Base-by-base conservation (phyloP, 1,140 invertebrate species). In the Ylistrum balloti region DNA sequence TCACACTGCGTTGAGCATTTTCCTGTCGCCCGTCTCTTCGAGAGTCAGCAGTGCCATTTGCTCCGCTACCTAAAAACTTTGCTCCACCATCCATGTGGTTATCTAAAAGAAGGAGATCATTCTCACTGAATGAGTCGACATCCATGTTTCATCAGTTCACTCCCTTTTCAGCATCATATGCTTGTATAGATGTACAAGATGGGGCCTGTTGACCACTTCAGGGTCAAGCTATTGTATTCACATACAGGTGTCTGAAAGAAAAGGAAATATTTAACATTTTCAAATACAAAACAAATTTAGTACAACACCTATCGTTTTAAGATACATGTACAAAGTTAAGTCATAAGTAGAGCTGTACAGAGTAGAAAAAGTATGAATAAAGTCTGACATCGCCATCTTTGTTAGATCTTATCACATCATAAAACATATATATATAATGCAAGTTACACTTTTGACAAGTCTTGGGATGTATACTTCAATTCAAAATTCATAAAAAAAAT, bases 81-180 rank as follows among this genome's bases (percentile, higher is more conserved):
- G 15, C 74, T 22, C 56, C 9, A 33, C 85, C 90, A 85, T 90
- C 35, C 20, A 33, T 48, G n/a, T 15, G 35, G 11, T 88, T 35
- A 22, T 91, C 91, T 91, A 88, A 87, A 91, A 91, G 89, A 56
- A 91, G 87, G 45, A 90, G 89, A 87, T 91, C 91, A 33, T 74
- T 91, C 85, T 91, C 91, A 41, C 3, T 28, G 86, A 41, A 91
- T 7, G 41, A 86, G 15, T 90, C 89, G 10, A 56, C 88, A 88
- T 88, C 34, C 48, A 34, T 85, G 56, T 35, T 11, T 35, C 48
- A 74, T 35, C 32, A 34, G 85, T 88, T 28, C 34, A 85, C 88
- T 85, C 34, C 56, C 56, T 11, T 74, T n/a, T 28, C 22, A 74
- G 22, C 56, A 74, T 74, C 56, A 28, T 74, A 74, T 28, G 22